Evolutionary conservation across 2,797 vertebrate species (phyloP), one percentile per base, ranked within the genome.

Genomic region (Selene dorsalis): DNA sequence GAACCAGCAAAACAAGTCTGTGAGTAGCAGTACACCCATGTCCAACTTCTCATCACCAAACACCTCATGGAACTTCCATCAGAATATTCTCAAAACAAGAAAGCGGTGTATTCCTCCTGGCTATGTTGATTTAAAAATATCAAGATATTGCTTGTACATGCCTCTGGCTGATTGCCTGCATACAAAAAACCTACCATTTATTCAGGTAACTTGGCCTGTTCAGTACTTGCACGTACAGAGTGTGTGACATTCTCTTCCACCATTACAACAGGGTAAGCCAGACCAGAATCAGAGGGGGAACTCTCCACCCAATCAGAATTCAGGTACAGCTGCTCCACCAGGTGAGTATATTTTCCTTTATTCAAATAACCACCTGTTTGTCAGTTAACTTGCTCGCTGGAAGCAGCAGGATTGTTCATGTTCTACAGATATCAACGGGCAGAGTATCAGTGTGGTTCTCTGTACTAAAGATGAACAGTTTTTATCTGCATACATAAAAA

Each of bases 201-300:
- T 18, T 58, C 9, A 0, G 1, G 4, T 32, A 3, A 66, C n/a
- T 47, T 45, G 13, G 9, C 13, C 0, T 59, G 2, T 30, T 53
- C 5, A 59, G 22, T n/a, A 9, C 7, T 35, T 35, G 5, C 32
- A 35, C 8, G 32, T 35, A 8, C 7, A 8, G 32, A 8, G 32
- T 35, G 32, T 35, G 39, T 41, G 13, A 35, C 45, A 0, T 45
- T 65, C 5, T 78, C 48, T 66, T 73, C 13, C n/a, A 83, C 68
- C 81, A 12, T 52, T 22, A 3, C 22, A 60, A 80, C 93, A 98
- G 96, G 95, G 93, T 86, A 96, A 97, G 87, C 94, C 91, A 86
- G 97, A 99, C 90, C 97, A 96, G 94, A 96, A 98, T 88, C 97
- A 96, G 94, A 96, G 95, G 82, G 97, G 94, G 83, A 97, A 96